Evolutionary conservation across 2,113 vertebrate species (phyloP).

Genomic region (Alligator sinensis): DNA sequence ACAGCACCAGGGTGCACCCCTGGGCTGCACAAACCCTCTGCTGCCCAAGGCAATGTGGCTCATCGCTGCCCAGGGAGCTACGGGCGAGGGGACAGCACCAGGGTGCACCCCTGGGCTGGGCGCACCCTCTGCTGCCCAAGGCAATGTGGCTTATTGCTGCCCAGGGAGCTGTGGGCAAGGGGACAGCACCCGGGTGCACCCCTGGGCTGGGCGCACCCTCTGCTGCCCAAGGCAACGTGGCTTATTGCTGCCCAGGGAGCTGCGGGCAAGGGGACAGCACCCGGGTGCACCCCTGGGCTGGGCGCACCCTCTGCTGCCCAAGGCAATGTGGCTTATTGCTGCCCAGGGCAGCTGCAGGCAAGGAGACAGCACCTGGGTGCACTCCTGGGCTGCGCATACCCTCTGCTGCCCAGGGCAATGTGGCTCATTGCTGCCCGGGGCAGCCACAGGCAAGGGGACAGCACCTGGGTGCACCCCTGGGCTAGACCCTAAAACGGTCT

Average conservation of each 20-base stretch:
- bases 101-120: no score
- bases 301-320: not conserved
- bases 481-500: not conserved
- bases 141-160: not conserved
- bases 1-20: no score
- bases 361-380: no score
- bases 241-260: rapidly evolving
- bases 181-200: not conserved
- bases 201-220: not conserved
- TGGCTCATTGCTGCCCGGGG: not conserved
- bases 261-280: not conserved
- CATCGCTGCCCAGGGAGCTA: no score
- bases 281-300: not conserved
- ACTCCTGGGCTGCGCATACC: no score
- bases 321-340: not conserved
- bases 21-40: no score
- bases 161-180: not conserved
- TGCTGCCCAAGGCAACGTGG: rapidly evolving
- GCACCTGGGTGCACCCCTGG: not conserved
- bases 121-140: no score
- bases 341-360: not conserved
- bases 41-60: no score
- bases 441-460: not conserved
- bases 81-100: no score
- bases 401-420: no score